phyloP scores from a whole-genome alignment of 1,140 invertebrate species.

The Dendrolimus kikuchii region DNA sequence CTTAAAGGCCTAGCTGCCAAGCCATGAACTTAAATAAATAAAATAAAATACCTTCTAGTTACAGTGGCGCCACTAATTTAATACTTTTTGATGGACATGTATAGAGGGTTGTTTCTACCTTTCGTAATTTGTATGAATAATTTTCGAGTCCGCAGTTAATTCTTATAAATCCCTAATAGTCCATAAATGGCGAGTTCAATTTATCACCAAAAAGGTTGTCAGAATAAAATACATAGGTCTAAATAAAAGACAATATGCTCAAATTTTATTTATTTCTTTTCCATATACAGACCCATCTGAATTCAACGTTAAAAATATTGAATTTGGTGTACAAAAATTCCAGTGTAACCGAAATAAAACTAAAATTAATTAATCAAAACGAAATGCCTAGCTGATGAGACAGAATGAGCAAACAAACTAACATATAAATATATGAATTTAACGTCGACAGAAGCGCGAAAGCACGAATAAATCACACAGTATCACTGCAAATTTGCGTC shows the following conservation, averaged over 20 bases:
- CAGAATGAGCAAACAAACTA: conserved; percentile 36
- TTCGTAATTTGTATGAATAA: too few species aligned
- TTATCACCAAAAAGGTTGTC: too few species aligned
- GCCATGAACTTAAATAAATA: too few species aligned
- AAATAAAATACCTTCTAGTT: too few species aligned
- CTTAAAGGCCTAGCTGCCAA: too few species aligned
- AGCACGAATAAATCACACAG: conserved; percentile 56
- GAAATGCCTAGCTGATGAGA: conserved; percentile 17
- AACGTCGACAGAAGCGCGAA: conserved; percentile 46
- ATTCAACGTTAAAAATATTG: conserved; percentile 51
- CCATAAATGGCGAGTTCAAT: too few species aligned
- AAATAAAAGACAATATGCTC: conserved; percentile 40
- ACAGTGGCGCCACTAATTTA: too few species aligned
- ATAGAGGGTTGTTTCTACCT: too few species aligned
- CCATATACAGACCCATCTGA: conserved; percentile 59
- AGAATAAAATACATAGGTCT: too few species aligned
- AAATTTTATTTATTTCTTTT: conserved; percentile 55
- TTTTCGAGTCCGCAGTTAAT: too few species aligned
- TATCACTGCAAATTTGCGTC: conserved; percentile 37
- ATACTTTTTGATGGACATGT: too few species aligned
- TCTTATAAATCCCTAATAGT: too few species aligned
- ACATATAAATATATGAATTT: conserved; percentile 57
- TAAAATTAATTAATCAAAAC: conserved; percentile 23
- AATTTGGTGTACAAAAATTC: conserved; percentile 38
- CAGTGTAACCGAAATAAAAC: conserved; percentile 29